Evolutionary conservation across 2,113 vertebrate genomes (phyloP).

Genomic region (Psittacus erithacus): DNA sequence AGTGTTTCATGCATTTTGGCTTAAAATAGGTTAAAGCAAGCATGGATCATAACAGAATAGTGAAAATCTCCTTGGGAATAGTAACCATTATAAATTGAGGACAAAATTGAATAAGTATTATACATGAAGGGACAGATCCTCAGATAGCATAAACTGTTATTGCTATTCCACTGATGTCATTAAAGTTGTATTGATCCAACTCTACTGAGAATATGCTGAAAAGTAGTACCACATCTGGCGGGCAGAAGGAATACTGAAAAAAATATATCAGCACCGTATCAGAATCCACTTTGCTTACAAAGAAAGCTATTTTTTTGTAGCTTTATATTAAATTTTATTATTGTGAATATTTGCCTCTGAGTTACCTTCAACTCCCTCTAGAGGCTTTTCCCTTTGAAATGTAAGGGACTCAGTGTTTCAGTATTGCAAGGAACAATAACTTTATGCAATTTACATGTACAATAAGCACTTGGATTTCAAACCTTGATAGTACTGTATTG

Average conservation of each 20-base stretch:
- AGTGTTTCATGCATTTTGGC: neutral
- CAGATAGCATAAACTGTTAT: neutral
- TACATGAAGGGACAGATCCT: neutral
- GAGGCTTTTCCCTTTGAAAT: slow-evolving; percentile 10
- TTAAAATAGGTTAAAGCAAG: neutral
- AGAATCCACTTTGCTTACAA: neutral
- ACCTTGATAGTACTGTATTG: neutral
- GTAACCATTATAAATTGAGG: neutral
- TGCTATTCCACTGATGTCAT: slow-evolving; percentile 1
- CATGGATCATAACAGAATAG: neutral
- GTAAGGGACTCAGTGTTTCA: neutral
- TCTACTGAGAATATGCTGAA: neutral
- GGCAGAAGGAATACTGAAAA: neutral
- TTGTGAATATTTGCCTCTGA: neutral
- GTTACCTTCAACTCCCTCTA: neutral
- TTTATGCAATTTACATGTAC: slow-evolving; percentile 2
- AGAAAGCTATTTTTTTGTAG: slow-evolving; percentile 7
- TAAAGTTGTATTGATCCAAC: slow-evolving; percentile 12
- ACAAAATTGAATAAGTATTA: neutral
- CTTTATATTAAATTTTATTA: slow-evolving; percentile 17
- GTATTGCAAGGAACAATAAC: slow-evolving; percentile 7
- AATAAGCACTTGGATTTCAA: slow-evolving; percentile 15
- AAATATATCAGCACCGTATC: neutral
- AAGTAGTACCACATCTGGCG: neutral
- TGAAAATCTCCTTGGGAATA: slow-evolving; percentile 19